Base-by-base conservation (phyloP, 2,113 vertebrate species). In the Himantopus leucocephalus region DNA sequence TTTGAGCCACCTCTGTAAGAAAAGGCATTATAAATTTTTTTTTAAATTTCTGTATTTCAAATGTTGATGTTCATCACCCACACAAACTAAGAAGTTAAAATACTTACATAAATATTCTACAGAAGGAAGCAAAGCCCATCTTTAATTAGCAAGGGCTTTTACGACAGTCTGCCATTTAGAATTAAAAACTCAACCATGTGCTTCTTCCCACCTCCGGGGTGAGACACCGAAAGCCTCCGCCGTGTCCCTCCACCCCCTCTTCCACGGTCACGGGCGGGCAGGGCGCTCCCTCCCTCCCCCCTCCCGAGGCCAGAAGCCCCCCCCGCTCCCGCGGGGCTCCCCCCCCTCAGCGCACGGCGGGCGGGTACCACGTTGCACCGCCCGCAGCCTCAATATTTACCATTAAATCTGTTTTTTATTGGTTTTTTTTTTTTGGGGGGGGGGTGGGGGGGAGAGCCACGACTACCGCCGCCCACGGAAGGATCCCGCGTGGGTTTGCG, bases 121-220 rank as follows among this genome's bases (percentile, higher is more conserved):
- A 18, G 35, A 22, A 53, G 89, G 67, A 43, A 94, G 76, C 70
- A 75, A 60, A 80, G 45, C 71, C 60, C 48, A 34, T 43, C 56
- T 79, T 52, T 74, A 85, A 95, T 83, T 87, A 75, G 73, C n/a
- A 37, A 73, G 76, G 70, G 64, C 89, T 96, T 86, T 85, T 91
- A 91, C 84, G 55, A 85, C 92, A 90, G 90, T 66, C 81, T 94
- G 88, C 94, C 92, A 62, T 92, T 94, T 72, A 67, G 80, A 92
- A 94, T 95, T 94, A 94, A 89, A 89, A 89, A 75, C 94, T 87
- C 95, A 83, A 12, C 88, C 94, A 95, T 97, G 96, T 96, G 96
- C 92, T 93, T 47, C 92, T 89, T 60, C 87, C 90, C 73, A 70
- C 80, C 80, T 22, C 73, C 70, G 64, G 87, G 14, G 34, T 17